phyloP scores from a whole-genome alignment of 2,113 vertebrate genomes.

The Scomber japonicus region DNA sequence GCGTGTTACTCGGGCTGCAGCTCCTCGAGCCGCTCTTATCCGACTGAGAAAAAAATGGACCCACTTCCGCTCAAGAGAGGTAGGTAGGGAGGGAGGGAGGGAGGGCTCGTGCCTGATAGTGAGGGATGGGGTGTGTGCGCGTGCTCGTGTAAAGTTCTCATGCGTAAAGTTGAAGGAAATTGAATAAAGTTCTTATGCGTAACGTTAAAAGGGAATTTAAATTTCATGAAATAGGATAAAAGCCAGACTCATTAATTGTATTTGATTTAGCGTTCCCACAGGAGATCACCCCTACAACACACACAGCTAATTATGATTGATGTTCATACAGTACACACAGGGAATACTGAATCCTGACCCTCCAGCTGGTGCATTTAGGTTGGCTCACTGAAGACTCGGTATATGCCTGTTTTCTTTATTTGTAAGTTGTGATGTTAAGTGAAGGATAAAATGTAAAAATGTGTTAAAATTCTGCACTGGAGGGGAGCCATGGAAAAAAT shows the following conservation, averaged over 20 bases:
- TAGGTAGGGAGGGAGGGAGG: background rate
- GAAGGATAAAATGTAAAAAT: background rate
- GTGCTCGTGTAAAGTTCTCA: constrained; percentile 2
- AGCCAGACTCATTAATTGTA: background rate
- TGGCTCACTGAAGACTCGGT: background rate
- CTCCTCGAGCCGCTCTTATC: constrained; percentile 87
- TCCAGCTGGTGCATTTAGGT: background rate
- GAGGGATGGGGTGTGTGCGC: background rate
- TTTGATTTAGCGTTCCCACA: background rate
- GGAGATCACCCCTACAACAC: background rate
- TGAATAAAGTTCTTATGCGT: too few species aligned
- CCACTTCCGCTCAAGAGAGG: constrained; percentile 86
- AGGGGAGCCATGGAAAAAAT: too few species aligned
- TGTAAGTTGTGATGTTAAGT: background rate
- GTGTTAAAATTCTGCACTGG: too few species aligned
- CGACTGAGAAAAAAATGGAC: constrained; percentile 86
- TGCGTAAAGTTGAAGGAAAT: background rate
- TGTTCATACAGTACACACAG: background rate
- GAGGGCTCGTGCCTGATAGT: constrained; percentile 48
- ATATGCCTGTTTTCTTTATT: too few species aligned
- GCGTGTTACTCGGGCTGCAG: constrained; percentile 74
- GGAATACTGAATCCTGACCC: background rate
- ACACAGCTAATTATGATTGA: constrained; percentile 17
- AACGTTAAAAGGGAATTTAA: background rate
- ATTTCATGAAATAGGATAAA: constrained; percentile 4